Evolutionary conservation across 2,797 vertebrate species (phyloP).

Genomic region (Pteronotus mesoamericanus): DNA sequence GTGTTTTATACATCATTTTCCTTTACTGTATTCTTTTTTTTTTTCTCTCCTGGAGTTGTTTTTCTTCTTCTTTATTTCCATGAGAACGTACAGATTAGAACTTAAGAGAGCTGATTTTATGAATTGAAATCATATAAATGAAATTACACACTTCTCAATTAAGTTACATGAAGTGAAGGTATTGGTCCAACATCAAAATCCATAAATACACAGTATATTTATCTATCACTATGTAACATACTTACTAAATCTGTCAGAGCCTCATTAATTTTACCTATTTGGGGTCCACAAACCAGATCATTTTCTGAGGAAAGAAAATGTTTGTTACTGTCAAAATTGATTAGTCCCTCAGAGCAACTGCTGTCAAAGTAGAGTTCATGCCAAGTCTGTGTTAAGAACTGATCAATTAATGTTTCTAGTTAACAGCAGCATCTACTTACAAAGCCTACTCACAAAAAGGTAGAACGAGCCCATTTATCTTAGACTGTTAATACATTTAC

Average conservation of each 20-base stretch:
- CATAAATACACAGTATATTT: background rate
- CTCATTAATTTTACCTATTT: constrained; percentile 11
- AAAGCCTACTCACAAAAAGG: background rate
- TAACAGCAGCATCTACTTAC: background rate
- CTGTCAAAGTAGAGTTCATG: background rate
- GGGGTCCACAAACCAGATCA: background rate
- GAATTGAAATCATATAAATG: constrained; percentile 20
- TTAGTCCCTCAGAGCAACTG: background rate
- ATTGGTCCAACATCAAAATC: background rate
- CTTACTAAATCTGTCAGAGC: background rate
- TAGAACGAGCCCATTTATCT: background rate
- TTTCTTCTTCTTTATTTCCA: background rate
- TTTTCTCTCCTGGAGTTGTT: background rate
- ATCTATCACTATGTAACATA: background rate
- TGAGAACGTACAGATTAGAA: constrained; percentile 4
- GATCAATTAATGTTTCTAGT: background rate
- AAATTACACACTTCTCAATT: constrained; percentile 2
- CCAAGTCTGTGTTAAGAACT: background rate
- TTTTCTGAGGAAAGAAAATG: background rate
- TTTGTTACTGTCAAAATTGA: constrained; percentile 6
- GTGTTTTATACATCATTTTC: background rate
- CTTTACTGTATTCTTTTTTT: background rate
- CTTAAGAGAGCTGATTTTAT: background rate
- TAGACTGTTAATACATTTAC: background rate
- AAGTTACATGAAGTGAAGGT: background rate